Conservation (phyloP, 2,888 invertebrate genomes). For the Yponomeuta evonymella region DNA sequence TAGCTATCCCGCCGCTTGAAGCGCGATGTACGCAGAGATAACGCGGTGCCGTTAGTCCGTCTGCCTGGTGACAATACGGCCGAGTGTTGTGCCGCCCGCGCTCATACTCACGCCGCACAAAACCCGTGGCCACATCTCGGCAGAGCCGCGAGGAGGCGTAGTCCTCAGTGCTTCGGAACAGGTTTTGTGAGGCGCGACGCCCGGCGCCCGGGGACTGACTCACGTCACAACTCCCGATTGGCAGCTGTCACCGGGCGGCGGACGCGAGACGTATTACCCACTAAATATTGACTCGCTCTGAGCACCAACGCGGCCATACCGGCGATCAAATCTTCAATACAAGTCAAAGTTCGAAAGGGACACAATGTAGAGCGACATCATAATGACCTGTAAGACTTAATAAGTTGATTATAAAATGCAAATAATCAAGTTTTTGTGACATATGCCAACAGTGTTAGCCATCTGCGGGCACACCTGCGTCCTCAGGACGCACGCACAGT, state of each 20-base stretch:
- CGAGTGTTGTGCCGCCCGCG: conserved; percentile 48
- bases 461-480: conserved; percentile 13
- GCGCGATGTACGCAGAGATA: conserved; percentile 54
- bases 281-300: conserved; percentile 1
- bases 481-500: conserved; percentile 5
- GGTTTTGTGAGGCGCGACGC: conserved; percentile 50
- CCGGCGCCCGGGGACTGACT: conserved; percentile 25
- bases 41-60: conserved; percentile 63
- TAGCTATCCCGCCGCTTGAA: not conserved
- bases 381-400: not conserved
- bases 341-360: not conserved
- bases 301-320: not conserved
- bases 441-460: conserved; percentile 5
- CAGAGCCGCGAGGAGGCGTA: conserved; percentile 30
- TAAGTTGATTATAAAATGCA: conserved; percentile 10
- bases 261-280: conserved; percentile 13
- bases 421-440: conserved; percentile 7
- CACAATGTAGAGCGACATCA: not conserved
- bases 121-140: conserved; percentile 45
- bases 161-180: conserved; percentile 40
- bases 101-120: conserved; percentile 40
- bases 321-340: not conserved
- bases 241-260: conserved; percentile 39
- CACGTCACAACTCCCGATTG: conserved; percentile 29
- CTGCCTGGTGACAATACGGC: conserved; percentile 52